Conservation (phyloP, 2,797 vertebrate genomes). For the Urophycis tenuis region DNA sequence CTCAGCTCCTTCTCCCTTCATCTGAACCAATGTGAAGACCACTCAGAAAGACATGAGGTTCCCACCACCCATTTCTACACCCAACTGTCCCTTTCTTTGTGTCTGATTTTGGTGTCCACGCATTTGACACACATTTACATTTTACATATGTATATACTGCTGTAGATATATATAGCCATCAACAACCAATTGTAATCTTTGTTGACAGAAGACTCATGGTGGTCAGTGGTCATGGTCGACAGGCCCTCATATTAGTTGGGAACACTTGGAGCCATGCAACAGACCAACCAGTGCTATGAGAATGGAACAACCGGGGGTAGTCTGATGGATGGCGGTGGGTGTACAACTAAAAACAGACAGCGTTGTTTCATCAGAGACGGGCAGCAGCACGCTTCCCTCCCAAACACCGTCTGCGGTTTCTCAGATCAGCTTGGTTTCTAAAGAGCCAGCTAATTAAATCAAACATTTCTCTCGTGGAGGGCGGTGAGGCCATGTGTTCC, state of each 20-base stretch:
- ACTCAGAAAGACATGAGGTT: too few relatives aligned
- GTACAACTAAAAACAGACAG: not conserved
- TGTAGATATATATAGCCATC: too few relatives aligned
- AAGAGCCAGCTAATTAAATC: constrained; percentile 27
- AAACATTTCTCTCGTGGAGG: constrained; percentile 27
- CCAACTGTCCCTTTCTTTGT: constrained; percentile 6
- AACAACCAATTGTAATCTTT: not conserved
- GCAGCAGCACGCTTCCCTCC: too few relatives aligned
- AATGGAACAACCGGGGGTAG: not conserved
- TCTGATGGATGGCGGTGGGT: too few relatives aligned
- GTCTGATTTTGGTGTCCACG: not conserved
- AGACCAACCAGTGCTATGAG: not conserved
- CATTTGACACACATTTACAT: too few relatives aligned
- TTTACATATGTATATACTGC: too few relatives aligned
- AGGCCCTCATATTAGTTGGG: not conserved
- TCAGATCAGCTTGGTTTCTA: not conserved
- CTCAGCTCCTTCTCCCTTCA: constrained; percentile 49
- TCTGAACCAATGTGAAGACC: constrained; percentile 24
- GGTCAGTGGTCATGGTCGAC: not conserved
- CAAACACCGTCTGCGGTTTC: not conserved
- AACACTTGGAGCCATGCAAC: not conserved
- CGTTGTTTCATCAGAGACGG: not conserved
- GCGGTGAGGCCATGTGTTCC: constrained; percentile 37
- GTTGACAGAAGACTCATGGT: not conserved
- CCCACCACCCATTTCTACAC: constrained; percentile 22